Percentiles rank a stretch among this genome's conserved stretches.
These are phyloP conservation scores for Piaya cayana DNA, from an alignment of 2,113 vertebrate genomes.

Conservation along the genomic window DNA sequence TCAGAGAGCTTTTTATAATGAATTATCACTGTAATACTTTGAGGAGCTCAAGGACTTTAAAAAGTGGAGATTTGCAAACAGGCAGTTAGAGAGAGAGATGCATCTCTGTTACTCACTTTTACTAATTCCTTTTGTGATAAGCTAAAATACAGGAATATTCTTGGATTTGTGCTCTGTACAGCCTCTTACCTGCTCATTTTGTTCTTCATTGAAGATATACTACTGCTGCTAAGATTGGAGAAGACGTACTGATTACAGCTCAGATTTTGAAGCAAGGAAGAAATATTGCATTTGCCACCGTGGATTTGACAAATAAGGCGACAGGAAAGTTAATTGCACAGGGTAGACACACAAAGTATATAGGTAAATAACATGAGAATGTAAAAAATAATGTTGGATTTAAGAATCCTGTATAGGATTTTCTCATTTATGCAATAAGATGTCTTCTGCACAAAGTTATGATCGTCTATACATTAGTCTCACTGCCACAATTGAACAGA, in stretches of 20 bases:
- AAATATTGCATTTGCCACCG: constrained; percentile 87
- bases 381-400: background rate
- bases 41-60: background rate
- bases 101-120: background rate
- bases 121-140: background rate
- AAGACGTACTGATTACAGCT: constrained; percentile 91
- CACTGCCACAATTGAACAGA: background rate
- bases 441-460: background rate
- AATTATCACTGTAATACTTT: background rate
- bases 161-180: background rate
- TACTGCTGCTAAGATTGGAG: constrained; percentile 91
- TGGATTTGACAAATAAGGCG: constrained; percentile 90
- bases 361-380: constrained; percentile 73
- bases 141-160: background rate
- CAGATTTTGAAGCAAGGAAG: constrained; percentile 91
- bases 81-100: background rate
- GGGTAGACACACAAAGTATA: constrained; percentile 93
- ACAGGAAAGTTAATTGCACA: constrained; percentile 93
- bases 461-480: background rate
- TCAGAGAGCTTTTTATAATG: background rate
- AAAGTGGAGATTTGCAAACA: background rate
- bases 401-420: background rate
- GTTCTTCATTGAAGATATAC: constrained; percentile 83
- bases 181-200: constrained; percentile 22
- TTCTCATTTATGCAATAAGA: background rate